Conservation (phyloP, 1,140 invertebrate species). For the Argopecten irradians region DNA sequence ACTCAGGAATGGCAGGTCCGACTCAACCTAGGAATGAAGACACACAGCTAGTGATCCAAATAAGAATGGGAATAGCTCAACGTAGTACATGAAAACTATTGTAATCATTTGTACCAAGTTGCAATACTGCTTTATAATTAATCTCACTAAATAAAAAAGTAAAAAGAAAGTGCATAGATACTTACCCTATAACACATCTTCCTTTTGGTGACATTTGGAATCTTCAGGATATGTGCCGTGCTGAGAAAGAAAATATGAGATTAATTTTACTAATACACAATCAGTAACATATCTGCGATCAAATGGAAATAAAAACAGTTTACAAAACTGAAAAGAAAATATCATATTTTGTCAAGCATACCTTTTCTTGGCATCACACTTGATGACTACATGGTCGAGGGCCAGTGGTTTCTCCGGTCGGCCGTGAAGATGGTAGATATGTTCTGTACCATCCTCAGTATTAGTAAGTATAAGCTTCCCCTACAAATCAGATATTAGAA, state of each 20-base stretch:
- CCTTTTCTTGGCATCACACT: conserved; percentile 69
- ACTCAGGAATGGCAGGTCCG: conserved; percentile 72
- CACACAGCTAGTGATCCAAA: no score
- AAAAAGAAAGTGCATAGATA: conserved; percentile 21
- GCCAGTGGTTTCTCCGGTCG: conserved; percentile 72
- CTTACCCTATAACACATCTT: conserved; percentile 73
- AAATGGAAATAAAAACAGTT: neutral
- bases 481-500: conserved; percentile 50
- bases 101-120: no score
- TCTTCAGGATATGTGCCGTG: conserved; percentile 60
- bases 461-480: conserved; percentile 71
- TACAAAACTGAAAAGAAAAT: conserved; percentile 25
- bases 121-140: no score
- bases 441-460: conserved; percentile 69
- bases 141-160: neutral
- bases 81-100: no score
- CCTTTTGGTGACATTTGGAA: conserved; percentile 75
- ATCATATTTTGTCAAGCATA: conserved; percentile 48
- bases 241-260: conserved; percentile 61
- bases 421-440: conserved; percentile 71
- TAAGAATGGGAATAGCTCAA: no score
- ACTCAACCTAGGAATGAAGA: conserved; percentile 68
- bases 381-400: conserved; percentile 68
- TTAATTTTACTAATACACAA: neutral
- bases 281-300: neutral